phyloP scores from a whole-genome alignment of 2,113 vertebrate species.

The Psephotus haematonotus region DNA sequence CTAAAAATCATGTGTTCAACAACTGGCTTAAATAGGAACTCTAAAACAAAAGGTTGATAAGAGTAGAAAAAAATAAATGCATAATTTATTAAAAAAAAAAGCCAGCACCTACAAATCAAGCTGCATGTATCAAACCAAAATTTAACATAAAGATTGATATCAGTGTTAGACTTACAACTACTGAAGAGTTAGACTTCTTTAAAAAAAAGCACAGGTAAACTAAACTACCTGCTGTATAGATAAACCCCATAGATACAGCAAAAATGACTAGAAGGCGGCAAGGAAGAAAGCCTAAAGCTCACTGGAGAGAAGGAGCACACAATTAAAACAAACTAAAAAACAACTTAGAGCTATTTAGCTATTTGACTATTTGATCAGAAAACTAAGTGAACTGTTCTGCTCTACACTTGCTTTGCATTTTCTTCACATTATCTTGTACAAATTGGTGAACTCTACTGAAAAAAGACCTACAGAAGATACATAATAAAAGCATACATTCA shows the following conservation, averaged over 20 bases:
- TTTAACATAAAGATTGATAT: neutral
- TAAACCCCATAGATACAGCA: neutral
- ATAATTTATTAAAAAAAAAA: neutral
- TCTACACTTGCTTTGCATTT: neutral
- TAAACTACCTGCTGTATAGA: neutral
- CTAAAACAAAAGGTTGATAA: neutral
- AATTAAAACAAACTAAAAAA: neutral
- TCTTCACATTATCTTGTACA: neutral
- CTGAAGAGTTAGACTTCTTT: neutral
- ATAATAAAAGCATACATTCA: neutral
- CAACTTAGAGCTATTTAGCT: neutral
- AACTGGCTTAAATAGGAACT: neutral
- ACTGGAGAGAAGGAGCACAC: neutral
- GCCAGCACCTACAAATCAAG: neutral
- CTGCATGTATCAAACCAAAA: neutral
- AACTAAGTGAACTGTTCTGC: neutral
- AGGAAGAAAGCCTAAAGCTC: neutral
- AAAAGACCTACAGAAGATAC: neutral
- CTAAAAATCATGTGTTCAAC: neutral
- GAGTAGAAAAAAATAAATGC: neutral
- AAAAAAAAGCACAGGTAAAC: neutral
- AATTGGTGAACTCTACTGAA: neutral
- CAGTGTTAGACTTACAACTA: neutral
- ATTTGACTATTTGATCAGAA: neutral
- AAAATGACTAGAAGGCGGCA: neutral